These are phyloP conservation scores for Tinea trinotella DNA, from an alignment of 2,888 invertebrate genomes.

Conservation along the genomic window DNA sequence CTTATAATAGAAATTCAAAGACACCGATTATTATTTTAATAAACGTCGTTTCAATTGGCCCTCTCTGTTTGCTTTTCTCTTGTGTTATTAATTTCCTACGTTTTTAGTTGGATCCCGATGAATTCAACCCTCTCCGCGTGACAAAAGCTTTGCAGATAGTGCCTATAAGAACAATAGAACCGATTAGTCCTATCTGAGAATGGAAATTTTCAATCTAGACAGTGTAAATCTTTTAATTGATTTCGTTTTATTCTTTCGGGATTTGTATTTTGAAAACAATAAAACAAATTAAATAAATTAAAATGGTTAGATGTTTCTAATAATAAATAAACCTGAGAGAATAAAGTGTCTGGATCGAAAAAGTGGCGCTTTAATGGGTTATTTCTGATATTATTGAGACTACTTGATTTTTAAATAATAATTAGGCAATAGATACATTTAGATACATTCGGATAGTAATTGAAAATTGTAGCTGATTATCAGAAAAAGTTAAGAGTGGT, in stretches of 20 bases:
- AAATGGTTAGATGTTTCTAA: too few species aligned
- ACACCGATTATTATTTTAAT: background rate
- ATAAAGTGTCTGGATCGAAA: too few species aligned
- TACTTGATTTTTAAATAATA: too few species aligned
- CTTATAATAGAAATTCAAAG: background rate
- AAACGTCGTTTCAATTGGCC: slow-evolving; percentile 5
- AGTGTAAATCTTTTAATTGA: slow-evolving; percentile 57
- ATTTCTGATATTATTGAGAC: too few species aligned
- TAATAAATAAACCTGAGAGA: too few species aligned
- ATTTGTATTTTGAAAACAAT: background rate
- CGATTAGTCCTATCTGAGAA: slow-evolving; percentile 43
- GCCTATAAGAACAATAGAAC: slow-evolving; percentile 54
- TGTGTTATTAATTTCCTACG: slow-evolving; percentile 55
- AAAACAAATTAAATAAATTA: too few species aligned
- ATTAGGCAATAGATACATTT: too few species aligned
- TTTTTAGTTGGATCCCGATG: slow-evolving; percentile 46
- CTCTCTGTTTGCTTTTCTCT: slow-evolving; percentile 37
- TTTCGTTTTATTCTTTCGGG: slow-evolving; percentile 23
- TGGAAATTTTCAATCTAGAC: slow-evolving; percentile 31
- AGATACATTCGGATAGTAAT: too few species aligned
- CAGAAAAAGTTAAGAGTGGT: too few species aligned
- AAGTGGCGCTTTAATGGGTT: too few species aligned
- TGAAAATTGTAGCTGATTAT: too few species aligned
- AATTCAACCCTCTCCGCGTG: slow-evolving; percentile 29
- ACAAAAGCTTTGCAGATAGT: slow-evolving; percentile 57